Conservation (phyloP, 2,888 invertebrate genomes). For the Allophyes oxyacanthae region DNA sequence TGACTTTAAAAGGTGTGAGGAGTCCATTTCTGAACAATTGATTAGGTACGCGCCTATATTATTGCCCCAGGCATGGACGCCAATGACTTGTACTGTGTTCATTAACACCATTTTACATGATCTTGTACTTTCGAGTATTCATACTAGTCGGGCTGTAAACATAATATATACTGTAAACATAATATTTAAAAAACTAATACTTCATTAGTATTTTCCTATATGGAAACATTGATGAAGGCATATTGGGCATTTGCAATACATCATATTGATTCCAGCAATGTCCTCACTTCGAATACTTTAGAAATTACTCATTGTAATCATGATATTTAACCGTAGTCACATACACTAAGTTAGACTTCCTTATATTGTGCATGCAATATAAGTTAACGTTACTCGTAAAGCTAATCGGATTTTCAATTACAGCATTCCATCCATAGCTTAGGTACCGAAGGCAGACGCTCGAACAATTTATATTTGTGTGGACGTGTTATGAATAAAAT, state of each 20-base stretch:
- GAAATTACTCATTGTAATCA: conserved; percentile 58
- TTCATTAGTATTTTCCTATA: conserved; percentile 27
- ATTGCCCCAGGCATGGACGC: no score
- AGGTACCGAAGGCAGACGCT: conserved; percentile 47
- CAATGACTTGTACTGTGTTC: background rate
- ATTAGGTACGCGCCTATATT: no score
- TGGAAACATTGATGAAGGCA: conserved; percentile 30
- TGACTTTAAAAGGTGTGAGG: no score
- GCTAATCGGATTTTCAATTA: conserved; percentile 56
- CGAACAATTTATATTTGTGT: conserved; percentile 46
- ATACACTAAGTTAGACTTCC: conserved; percentile 56
- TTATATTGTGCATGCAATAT: conserved; percentile 67
- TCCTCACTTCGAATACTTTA: conserved; percentile 42
- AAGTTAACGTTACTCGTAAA: conserved; percentile 62
- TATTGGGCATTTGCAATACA: conserved; percentile 18
- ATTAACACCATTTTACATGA: conserved; percentile 20
- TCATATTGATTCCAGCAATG: conserved; percentile 32
- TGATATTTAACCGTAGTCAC: conserved; percentile 52
- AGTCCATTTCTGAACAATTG: background rate
- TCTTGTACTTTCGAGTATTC: conserved; percentile 21
- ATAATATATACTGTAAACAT: conserved; percentile 14
- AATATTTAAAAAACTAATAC: conserved; percentile 11
- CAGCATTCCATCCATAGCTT: conserved; percentile 75
- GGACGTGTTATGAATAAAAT: conserved; percentile 44
- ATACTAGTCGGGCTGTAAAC: conserved; percentile 20